Conservation (phyloP, 1,140 invertebrate genomes). For the Hyles euphorbiae region DNA sequence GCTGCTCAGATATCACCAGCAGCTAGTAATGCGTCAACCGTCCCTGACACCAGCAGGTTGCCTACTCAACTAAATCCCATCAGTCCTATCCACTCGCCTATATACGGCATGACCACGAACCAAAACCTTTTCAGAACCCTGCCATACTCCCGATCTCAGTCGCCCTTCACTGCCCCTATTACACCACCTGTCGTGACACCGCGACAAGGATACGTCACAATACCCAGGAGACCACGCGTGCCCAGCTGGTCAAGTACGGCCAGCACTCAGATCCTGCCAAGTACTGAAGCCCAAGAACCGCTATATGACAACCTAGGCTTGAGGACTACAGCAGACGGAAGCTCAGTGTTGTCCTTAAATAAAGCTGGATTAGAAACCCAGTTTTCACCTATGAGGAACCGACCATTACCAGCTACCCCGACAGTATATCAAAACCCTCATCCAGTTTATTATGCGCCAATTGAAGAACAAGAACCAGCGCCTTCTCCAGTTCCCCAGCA, state of each 20-base stretch:
- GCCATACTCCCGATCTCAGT: slow-evolving; percentile 83
- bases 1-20: slow-evolving; percentile 81
- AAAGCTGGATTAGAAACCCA: slow-evolving; percentile 73
- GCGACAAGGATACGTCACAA: slow-evolving; percentile 88
- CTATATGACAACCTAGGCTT: slow-evolving; percentile 90
- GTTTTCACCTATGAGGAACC: slow-evolving; percentile 77
- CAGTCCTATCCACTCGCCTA: slow-evolving; percentile 74
- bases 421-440: slow-evolving; percentile 61
- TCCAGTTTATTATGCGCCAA: slow-evolving; percentile 77
- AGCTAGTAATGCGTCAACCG: slow-evolving; percentile 85
- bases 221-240: slow-evolving; percentile 86
- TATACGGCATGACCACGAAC: slow-evolving; percentile 73
- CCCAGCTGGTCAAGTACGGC: slow-evolving; percentile 87
- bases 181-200: slow-evolving; percentile 78
- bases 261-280: slow-evolving; percentile 74
- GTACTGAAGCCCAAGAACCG: slow-evolving; percentile 80
- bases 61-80: slow-evolving; percentile 73
- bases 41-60: slow-evolving; percentile 79
- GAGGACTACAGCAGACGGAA: slow-evolving; percentile 89
- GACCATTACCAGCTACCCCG: slow-evolving; percentile 77
- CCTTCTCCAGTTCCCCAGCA: slow-evolving; percentile 58
- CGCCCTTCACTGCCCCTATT: slow-evolving; percentile 79
- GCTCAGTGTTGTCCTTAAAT: slow-evolving; percentile 85
- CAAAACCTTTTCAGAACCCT: slow-evolving; percentile 80
- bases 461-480: slow-evolving; percentile 78